Base-by-base conservation (phyloP, 2,797 vertebrate genomes). In the Anguilla megastoma region DNA sequence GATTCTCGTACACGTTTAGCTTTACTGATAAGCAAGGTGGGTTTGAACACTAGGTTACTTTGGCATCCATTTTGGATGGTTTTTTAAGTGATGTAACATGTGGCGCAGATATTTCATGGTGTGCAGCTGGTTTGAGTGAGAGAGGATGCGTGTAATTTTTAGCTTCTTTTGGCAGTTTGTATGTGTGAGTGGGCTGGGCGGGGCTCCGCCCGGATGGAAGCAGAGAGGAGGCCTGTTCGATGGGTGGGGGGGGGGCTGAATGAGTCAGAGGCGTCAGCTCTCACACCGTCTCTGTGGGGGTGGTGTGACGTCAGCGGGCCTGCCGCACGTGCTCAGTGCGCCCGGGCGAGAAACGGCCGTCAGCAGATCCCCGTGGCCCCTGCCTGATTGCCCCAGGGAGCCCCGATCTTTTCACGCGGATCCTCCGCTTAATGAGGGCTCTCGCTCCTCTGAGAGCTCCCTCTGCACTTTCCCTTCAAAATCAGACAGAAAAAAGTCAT, bases 361-460 rank as follows among this genome's bases (percentile, higher is more conserved):
- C 90, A 92, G 91, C 90, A 90, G 56, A 87, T 90, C 86, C 85
- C 85, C 87, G 87, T 58, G 63, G 87, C 60, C 83, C 74, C 80
- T 18, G 86, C 0, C 8, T 69, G 50, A 71, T 90, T 85, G 86
- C 87, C 86, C 88, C 86, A 87, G 85, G 63, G 85, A 66, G 87
- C 52, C 21, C 16, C 16, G 80, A 27, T 24, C 45, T 5, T 27
- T 50, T 24, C 56, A 60, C 56, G 30, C 45, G 9, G 33, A 84
- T 14, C 4, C 12, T 58, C 80, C 84, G 80, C 41, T 54, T 84
- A 83, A 84, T 52, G 50, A 60, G 83, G 45, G 54, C 56, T 41
- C 18, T 54, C 48, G 58, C 36, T 18, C 52, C 54, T n/a, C 33
- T 74, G 66, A n/a, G 71, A 30, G 50, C 27, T 83, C 52, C 69